A percentile compares a stretch with the other conserved stretches of the same genome.
phyloP scores from a whole-genome alignment of 2,113 vertebrate genomes.

The Ophiodon elongatus region DNA sequence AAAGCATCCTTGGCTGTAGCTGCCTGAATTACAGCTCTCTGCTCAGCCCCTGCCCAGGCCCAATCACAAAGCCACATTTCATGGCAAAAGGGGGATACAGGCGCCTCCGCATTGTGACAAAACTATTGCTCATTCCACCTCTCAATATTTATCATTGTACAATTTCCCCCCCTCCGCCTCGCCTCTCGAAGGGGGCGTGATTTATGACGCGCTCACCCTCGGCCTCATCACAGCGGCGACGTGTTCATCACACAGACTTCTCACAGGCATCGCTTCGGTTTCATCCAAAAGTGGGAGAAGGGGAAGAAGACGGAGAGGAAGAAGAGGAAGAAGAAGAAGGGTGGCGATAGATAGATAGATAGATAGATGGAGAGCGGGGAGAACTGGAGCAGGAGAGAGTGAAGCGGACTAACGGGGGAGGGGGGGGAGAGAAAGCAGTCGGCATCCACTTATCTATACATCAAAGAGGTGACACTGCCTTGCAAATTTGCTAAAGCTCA shows the following conservation, averaged over 20 bases:
- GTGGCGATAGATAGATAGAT: slow-evolving; percentile 35
- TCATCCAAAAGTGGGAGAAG: slow-evolving; percentile 53
- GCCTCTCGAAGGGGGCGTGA: slow-evolving; percentile 61
- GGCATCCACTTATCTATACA: slow-evolving; percentile 66
- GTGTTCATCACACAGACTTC: slow-evolving; percentile 75
- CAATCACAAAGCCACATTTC: slow-evolving; percentile 78
- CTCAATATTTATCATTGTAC: slow-evolving; percentile 82
- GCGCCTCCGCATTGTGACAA: slow-evolving; percentile 69
- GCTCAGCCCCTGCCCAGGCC: slow-evolving; percentile 44
- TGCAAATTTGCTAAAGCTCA: slow-evolving; percentile 81
- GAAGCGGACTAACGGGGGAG: background rate
- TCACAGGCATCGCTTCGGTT: slow-evolving; percentile 72
- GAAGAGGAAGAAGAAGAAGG: background rate
- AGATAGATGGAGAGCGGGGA: background rate
- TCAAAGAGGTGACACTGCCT: slow-evolving; percentile 72
- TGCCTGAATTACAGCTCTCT: slow-evolving; percentile 68
- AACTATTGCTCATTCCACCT: slow-evolving; percentile 79
- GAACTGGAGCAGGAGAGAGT: slow-evolving; percentile 16
- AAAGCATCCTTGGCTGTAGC: slow-evolving; percentile 28
- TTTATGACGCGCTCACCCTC: slow-evolving; percentile 68
- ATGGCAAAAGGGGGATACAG: slow-evolving; percentile 45
- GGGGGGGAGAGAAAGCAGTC: slow-evolving; percentile 8
- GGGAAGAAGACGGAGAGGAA: slow-evolving; percentile 3
- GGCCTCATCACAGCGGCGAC: slow-evolving; percentile 62
- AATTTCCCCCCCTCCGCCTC: slow-evolving; percentile 56